These are phyloP conservation scores for Megamerina dolium DNA, from an alignment of 2,888 invertebrate genomes.

Conservation along the genomic window DNA sequence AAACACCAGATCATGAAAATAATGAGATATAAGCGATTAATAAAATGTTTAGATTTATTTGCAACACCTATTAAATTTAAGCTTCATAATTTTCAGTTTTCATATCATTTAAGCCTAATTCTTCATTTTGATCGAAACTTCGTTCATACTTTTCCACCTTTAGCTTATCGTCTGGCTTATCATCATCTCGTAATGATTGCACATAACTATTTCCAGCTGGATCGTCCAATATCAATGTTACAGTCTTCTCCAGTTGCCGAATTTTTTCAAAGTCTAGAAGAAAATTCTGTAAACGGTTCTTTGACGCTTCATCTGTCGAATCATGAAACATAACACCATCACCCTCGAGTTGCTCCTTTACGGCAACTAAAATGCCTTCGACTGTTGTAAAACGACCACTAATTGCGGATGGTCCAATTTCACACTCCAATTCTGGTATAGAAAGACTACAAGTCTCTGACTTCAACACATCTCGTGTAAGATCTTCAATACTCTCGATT, in stretches of 20 bases:
- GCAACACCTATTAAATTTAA: too few relatives aligned
- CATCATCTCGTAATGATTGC: constrained; percentile 66
- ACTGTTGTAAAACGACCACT: constrained; percentile 93
- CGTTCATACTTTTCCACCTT: constrained; percentile 75
- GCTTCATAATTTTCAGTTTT: constrained; percentile 75
- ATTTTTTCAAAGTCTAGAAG: constrained; percentile 62
- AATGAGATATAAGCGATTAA: too few relatives aligned
- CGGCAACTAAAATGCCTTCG: constrained; percentile 78
- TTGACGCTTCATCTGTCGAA: constrained; percentile 57
- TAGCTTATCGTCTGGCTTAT: constrained; percentile 66
- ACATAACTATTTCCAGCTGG: constrained; percentile 97
- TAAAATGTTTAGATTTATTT: too few relatives aligned
- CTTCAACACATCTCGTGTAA: constrained; percentile 90
- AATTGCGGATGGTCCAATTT: constrained; percentile 77
- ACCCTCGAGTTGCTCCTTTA: constrained; percentile 68
- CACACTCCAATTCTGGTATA: constrained; percentile 84
- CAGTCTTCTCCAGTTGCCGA: constrained; percentile 55
- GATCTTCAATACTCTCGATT: constrained; percentile 66
- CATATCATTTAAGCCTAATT: constrained; percentile 92
- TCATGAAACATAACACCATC: constrained; percentile 67
- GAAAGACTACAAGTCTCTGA: constrained; percentile 74
- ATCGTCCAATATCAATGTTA: constrained; percentile 86
- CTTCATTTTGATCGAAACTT: constrained; percentile 86
- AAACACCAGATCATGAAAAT: too few relatives aligned
- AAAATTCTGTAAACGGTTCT: constrained; percentile 58